Evolutionary conservation across 2,113 vertebrate species (phyloP), one percentile per base, ranked within the genome.

Genomic region (Centropus bengalensis): DNA sequence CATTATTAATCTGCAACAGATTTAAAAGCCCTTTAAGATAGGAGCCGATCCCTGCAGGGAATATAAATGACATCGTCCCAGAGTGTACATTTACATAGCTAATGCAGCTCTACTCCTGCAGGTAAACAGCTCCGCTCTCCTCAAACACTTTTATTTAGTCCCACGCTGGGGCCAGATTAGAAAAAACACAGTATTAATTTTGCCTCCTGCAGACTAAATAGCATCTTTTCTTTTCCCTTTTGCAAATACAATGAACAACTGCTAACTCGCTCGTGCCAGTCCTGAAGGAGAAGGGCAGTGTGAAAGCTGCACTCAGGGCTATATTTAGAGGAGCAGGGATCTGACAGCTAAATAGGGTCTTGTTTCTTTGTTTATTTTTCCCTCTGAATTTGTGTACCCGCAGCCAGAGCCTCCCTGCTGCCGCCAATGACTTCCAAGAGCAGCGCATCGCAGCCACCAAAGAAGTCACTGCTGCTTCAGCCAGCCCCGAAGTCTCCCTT

Each of bases 1-100:
- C 91, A 79, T 95, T 95, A 97, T 96, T 96, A 95, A 96, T 95
- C 93, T 94, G 89, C 92, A 91, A 74, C 82, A 82, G 93, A 96
- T 97, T 96, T 94, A 89, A 95, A 96, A 96, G 95, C 96, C 91
- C 94, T 97, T 96, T 96, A 95, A 92, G 92, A 79, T 3, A 92
- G 92, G 59, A 96, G 85, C 85, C 0, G 9, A 79, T 93, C 79
- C 94, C 96, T 95, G 96, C 95, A 12, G 62, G 93, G 95, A 97
- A 96, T 94, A 97, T 51, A 96, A 97, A 97, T 77, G 96, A 74
- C 93, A 69, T 1, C 8, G 70, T 82, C 91, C 90, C 69, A 20
- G 84, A 89, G 82, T 2, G 78, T 58, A 86, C 93, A 94, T 96
- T 94, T 88, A 82, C 95, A 95, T 68, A 69, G 93, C 94, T 96